Evolutionary conservation across 2,113 vertebrate genomes (phyloP), one percentile per base, ranked within the genome.

Genomic region (Prolemur simus): DNA sequence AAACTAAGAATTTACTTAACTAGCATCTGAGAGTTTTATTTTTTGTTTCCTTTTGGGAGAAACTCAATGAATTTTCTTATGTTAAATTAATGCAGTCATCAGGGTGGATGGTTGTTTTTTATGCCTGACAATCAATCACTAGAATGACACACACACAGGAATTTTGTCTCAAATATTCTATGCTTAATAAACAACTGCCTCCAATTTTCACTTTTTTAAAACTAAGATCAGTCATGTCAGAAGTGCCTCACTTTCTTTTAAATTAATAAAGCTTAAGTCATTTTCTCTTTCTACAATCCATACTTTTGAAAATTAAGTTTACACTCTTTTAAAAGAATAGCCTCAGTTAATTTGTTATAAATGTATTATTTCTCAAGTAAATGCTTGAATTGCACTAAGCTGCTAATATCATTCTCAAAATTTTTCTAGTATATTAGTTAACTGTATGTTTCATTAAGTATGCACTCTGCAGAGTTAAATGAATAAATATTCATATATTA

Each of bases 361-460:
- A 42, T 12, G 25, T 83, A 20, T 69, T 80, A 27, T 89, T 96
- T 95, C 87, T 81, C 68, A 17, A 63, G 1, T 8, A 97, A 96
- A 86, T 88, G 66, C 21, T 97, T 56, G 71, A 93, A 93, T 96
- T 23, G 1, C 54, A 18, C 82, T 95, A n/a, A 87, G 89, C 96
- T 90, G 80, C 77, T 69, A 95, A 68, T 91, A n/a, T 20, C 0
- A 89, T 39, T 90, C 6, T 96, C 25, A 92, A 98, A 91, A 29
- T 42, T 97, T 96, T 97, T 98, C 23, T 45, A 82, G 52, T 27
- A 0, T 91, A 96, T 98, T 98, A 94, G 12, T 82, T 98, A 87
- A 96, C 66, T 96, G 58, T 1, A 11, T 94, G 71, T 27, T 21
- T 5, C n/a, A 86, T 94, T 97, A 68, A 90, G 56, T 87, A 92